Evolutionary conservation across 1,140 invertebrate species (phyloP).

Genomic region (Dendrolimus punctatus): DNA sequence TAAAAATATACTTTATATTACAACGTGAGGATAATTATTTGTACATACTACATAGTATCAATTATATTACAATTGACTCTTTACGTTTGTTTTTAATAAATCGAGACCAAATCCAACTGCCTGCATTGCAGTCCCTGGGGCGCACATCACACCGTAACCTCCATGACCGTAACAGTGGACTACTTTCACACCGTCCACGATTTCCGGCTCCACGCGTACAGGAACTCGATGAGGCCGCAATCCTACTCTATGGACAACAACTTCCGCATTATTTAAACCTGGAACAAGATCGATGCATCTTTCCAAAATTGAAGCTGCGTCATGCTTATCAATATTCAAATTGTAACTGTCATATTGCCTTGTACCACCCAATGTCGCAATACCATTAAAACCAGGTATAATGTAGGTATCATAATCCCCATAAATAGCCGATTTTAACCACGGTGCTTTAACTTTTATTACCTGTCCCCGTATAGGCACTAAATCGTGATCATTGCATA

Average conservation of each 20-base stretch:
- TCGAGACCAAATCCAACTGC: conserved; percentile 80
- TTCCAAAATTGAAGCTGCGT: conserved; percentile 82
- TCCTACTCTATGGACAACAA: conserved; percentile 81
- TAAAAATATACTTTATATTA: no score
- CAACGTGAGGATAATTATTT: no score
- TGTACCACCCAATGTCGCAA: conserved; percentile 87
- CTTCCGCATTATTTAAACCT: conserved; percentile 74
- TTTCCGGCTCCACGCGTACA: conserved; percentile 83
- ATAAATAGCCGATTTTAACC: conserved; percentile 91
- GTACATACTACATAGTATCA: neutral
- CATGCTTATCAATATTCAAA: conserved; percentile 77
- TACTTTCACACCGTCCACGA: conserved; percentile 71
- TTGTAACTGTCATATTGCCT: conserved; percentile 87
- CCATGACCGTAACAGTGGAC: conserved; percentile 96
- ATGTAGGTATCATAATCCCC: conserved; percentile 89
- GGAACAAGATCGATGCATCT: conserved; percentile 83
- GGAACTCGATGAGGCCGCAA: conserved; percentile 84
- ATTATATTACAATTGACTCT: conserved; percentile 38
- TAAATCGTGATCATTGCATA: conserved; percentile 84
- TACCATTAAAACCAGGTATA: conserved; percentile 81
- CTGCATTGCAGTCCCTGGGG: conserved; percentile 87
- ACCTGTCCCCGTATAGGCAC: conserved; percentile 93
- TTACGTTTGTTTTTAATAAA: conserved; percentile 59
- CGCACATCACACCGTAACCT: conserved; percentile 89
- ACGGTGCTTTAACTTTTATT: conserved; percentile 88